These are phyloP conservation scores for Phoebastria nigripes DNA, from an alignment of 2,797 vertebrate genomes.

Conservation along the genomic window DNA sequence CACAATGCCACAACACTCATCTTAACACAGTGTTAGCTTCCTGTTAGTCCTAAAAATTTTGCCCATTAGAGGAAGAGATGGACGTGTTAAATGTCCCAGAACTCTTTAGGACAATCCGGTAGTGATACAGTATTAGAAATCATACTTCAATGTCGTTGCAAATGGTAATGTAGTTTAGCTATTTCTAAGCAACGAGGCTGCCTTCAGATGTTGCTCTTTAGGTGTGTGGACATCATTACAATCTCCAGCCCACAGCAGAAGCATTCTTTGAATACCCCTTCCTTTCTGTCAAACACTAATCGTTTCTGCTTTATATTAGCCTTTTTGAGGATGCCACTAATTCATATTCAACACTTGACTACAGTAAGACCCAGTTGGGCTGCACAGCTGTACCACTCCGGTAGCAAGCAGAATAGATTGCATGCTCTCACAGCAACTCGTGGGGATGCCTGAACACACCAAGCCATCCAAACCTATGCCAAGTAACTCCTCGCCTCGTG, in stretches of 20 bases:
- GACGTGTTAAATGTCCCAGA: not conserved
- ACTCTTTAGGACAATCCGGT: not conserved
- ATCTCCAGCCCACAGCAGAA: not conserved
- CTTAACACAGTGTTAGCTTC: not conserved
- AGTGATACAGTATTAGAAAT: not conserved
- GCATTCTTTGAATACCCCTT: not conserved
- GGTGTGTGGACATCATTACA: not conserved
- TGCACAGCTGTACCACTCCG: fast-evolving
- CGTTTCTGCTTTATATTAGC: not conserved
- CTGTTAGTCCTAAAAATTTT: not conserved
- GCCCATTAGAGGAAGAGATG: not conserved
- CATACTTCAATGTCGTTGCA: not conserved
- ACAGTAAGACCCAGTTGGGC: not conserved
- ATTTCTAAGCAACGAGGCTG: not conserved
- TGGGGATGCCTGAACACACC: not conserved
- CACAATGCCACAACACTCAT: not conserved
- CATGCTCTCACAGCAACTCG: fast-evolving
- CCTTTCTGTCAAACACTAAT: not conserved
- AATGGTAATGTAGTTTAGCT: not conserved
- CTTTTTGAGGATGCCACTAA: not conserved
- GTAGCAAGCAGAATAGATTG: not conserved
- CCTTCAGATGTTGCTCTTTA: not conserved
- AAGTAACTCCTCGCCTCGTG: not conserved
- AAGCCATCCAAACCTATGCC: not conserved
- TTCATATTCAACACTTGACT: not conserved